A percentile compares a stretch with the other conserved stretches of the same genome.
Conservation (phyloP, 1,140 invertebrate genomes). For the Caenorhabditis briggsae region DNA sequence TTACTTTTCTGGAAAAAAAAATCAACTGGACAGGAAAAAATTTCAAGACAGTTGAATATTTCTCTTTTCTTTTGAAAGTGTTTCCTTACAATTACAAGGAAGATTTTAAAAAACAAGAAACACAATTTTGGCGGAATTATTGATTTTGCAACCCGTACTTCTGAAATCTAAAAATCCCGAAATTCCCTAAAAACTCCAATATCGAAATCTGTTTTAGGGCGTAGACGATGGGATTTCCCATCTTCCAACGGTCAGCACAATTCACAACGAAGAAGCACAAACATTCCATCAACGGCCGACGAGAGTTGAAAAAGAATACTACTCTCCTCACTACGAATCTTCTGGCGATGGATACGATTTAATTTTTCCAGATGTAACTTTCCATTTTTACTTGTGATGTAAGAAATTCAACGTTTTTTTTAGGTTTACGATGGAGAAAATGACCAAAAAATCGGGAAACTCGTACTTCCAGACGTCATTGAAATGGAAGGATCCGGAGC, state of each 20-base stretch:
- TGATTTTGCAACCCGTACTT: no score
- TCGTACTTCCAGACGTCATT: constrained; percentile 58
- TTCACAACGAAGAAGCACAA: constrained; percentile 36
- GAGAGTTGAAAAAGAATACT: constrained; percentile 54
- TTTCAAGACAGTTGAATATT: no score
- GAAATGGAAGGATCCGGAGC: constrained; percentile 61
- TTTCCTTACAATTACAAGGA: no score
- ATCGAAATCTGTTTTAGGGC: neutral
- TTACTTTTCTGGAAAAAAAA: no score
- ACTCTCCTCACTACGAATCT: constrained; percentile 53
- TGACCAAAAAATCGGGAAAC: constrained; percentile 56
- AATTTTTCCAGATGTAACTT: constrained; percentile 48
- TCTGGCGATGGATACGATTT: constrained; percentile 61
- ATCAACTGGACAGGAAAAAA: no score
- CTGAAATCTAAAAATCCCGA: no score
- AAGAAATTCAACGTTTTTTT: neutral
- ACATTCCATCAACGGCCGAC: constrained; percentile 22
- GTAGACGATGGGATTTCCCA: constrained; percentile 64
- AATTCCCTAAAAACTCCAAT: no score
- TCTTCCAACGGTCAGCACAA: constrained; percentile 60
- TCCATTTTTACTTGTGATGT: neutral
- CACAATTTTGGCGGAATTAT: no score
- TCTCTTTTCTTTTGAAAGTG: no score
- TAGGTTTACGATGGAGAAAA: constrained; percentile 56
- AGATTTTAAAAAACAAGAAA: no score